Base-by-base conservation (phyloP, 2,113 vertebrate species). In the Gavia stellata region DNA sequence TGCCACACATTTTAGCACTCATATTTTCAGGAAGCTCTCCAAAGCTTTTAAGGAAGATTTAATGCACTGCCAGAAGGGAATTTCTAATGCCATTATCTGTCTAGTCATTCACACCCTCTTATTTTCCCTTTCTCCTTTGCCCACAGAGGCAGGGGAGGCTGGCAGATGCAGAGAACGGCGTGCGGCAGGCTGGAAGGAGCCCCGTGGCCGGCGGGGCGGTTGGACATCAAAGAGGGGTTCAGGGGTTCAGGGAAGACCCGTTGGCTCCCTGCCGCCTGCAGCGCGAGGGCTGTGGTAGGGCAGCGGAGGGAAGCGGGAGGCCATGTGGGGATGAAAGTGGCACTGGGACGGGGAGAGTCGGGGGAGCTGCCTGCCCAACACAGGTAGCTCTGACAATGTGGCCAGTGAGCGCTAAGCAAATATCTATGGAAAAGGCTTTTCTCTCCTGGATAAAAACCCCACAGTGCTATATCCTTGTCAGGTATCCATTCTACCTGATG, bases 181-280 rank as follows among this genome's bases (percentile, higher is more conserved):
- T 6, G 4, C 8, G 5, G 25, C 34, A 34, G 55, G 59, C 16
- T 78, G 50, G 78, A 81, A 72, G 70, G 36, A 79, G 36, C 36
- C 52, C 56, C 0, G 0, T 0, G 0, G 66, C 18, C 62, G 31
- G 24, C 0, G 1, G 6, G 20, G 9, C 0, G 3, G 12, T 29
- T 8, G 36, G 26, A 40, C 16, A 26, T 79, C 59, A 61, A 81
- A 53, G 65, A 71, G 13, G 33, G 21, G 19, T 21, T 81, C 42
- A 56, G 0, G 1, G 26, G 11, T 17, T 85, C 66, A 59, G 74
- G 56, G 72, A 63, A 72, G 73, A 70, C 38, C 52, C 38, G 28
- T 44, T 8, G 6, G 36, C 28, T 84, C 73, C 21, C 34, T 81
- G 28, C 28, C 5, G 1, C 8, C 17, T 65, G 26, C 61, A 68